A percentile compares a stretch with the other conserved stretches of the same genome.
These are phyloP conservation scores for Coreius guichenoti DNA, from an alignment of 2,797 vertebrate genomes.

Conservation along the genomic window DNA sequence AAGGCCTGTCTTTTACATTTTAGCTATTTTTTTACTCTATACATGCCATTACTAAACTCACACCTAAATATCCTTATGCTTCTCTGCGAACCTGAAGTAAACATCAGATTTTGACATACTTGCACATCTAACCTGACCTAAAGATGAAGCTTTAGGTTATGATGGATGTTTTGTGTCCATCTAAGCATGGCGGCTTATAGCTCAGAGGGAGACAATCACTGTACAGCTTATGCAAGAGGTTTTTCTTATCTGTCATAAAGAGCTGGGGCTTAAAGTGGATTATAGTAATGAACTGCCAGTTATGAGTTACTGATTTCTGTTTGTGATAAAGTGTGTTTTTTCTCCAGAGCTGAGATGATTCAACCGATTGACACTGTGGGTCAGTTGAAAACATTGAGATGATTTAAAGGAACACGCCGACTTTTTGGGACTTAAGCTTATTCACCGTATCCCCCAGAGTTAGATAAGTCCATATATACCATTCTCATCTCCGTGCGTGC, in stretches of 20 bases:
- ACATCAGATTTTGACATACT: slow-evolving; percentile 4
- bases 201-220: slow-evolving; percentile 68
- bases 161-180: slow-evolving; percentile 73
- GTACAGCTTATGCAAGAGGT: slow-evolving; percentile 76
- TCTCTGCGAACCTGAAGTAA: not conserved
- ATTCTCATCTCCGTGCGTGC: too few relatives aligned
- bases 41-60: not conserved
- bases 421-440: too few relatives aligned
- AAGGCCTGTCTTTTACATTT: not conserved
- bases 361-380: slow-evolving; percentile 68
- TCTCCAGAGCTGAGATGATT: slow-evolving; percentile 68
- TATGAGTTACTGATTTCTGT: slow-evolving; percentile 70
- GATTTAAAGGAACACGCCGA: slow-evolving; percentile 60
- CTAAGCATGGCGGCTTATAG: slow-evolving; percentile 67
- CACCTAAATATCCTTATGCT: not conserved
- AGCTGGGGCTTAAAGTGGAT: slow-evolving; percentile 72
- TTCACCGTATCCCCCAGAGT: too few relatives aligned
- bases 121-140: not conserved
- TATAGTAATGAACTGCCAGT: slow-evolving; percentile 78
- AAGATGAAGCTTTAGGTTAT: slow-evolving; percentile 54
- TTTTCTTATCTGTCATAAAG: slow-evolving; percentile 77
- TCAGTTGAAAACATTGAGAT: slow-evolving; percentile 73
- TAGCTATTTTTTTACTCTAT: not conserved
- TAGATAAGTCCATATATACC: too few relatives aligned
- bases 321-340: slow-evolving; percentile 65